Evolutionary conservation across 2,113 vertebrate species (phyloP).

Genomic region (Petaurus breviceps): DNA sequence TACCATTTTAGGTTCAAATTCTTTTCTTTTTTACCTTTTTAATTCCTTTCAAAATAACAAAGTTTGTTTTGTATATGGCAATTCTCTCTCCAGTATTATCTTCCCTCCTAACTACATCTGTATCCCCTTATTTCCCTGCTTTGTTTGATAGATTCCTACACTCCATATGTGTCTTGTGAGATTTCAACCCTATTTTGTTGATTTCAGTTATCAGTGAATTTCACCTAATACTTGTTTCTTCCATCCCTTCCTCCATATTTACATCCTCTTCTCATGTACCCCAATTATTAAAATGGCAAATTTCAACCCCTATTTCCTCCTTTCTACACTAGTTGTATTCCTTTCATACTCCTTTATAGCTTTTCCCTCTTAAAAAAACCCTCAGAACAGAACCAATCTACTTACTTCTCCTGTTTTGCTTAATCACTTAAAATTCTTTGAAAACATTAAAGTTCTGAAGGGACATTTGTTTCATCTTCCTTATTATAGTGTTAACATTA

Average conservation of each 20-base stretch:
- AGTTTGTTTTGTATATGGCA: neutral
- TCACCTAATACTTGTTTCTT: neutral
- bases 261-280: neutral
- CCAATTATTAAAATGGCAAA: neutral
- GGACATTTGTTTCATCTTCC: neutral
- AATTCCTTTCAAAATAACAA: neutral
- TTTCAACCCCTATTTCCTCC: neutral
- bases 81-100: neutral
- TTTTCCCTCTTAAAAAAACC: neutral
- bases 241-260: neutral
- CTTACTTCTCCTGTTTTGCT: neutral
- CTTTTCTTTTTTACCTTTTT: neutral
- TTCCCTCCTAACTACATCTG: neutral
- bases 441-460: neutral
- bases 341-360: neutral
- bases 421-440: neutral
- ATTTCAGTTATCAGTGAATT: neutral
- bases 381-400: neutral
- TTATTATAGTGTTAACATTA: neutral
- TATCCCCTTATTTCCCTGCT: neutral
- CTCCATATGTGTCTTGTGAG: neutral
- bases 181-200: neutral
- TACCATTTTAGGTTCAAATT: neutral
- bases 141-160: neutral
- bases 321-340: neutral